Conservation (phyloP, 2,888 invertebrate species). For the Drosophila mulleri region DNA sequence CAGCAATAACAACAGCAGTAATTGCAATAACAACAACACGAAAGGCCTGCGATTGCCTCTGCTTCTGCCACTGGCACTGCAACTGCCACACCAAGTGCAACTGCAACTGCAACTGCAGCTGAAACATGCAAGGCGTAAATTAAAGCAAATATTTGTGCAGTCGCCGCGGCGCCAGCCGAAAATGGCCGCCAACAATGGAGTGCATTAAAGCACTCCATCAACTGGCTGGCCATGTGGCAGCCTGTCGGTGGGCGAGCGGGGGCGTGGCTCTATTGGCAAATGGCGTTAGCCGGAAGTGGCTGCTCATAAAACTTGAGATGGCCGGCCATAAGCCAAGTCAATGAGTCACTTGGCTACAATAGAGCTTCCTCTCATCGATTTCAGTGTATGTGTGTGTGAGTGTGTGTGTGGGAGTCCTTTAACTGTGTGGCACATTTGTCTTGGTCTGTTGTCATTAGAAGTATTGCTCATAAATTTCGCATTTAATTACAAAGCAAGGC, state of each 20-base stretch:
- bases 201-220: slow-evolving; percentile 79
- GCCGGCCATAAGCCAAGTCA: slow-evolving; percentile 73
- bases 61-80: slow-evolving; percentile 19
- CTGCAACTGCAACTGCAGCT: slow-evolving; percentile 24
- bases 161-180: slow-evolving; percentile 65
- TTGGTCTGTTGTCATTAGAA: slow-evolving; percentile 73
- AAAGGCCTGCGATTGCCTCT: slow-evolving; percentile 18
- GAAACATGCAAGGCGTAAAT: slow-evolving; percentile 78
- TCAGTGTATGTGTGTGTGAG: slow-evolving; percentile 1
- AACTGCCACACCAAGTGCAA: slow-evolving; percentile 3
- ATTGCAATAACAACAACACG: slow-evolving; percentile 34
- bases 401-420: slow-evolving; percentile 42
- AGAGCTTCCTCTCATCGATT: slow-evolving; percentile 21
- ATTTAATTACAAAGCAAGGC: slow-evolving; percentile 75
- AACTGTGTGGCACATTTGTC: slow-evolving; percentile 61
- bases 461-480: slow-evolving; percentile 74
- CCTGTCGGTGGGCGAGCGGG: too few relatives aligned
- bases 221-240: slow-evolving; percentile 41
- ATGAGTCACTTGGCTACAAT: slow-evolving; percentile 76
- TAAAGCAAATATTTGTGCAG: slow-evolving; percentile 78
- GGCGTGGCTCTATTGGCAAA: slow-evolving; percentile 35
- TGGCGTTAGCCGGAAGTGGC: slow-evolving; percentile 79
- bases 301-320: slow-evolving; percentile 81
- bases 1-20: slow-evolving; percentile 19
- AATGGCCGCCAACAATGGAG: slow-evolving; percentile 71